Base-by-base conservation (phyloP, 2,797 vertebrate species). In the Characodon lateralis region DNA sequence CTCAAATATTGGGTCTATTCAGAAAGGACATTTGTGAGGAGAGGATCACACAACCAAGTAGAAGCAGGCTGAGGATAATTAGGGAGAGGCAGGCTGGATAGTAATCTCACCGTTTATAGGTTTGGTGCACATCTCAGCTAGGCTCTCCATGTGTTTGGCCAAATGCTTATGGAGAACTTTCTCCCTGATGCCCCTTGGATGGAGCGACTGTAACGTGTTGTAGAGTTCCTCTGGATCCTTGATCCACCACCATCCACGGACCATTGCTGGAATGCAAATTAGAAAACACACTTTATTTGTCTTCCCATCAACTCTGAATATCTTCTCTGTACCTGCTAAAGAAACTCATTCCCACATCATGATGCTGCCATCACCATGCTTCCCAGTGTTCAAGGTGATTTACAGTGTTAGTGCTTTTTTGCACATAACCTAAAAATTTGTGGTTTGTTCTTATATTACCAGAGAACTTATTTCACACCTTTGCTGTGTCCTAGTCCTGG, bases 201-300 rank as follows among this genome's bases (percentile, higher is more conserved):
- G 97, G 22, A 99, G 94, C 2, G 96, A 95, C 53, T 97, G 96
- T 35, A 97, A 92, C 74, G 96, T 95, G 13, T 81, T 89, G 24
- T 96, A 95, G 76, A 99, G 89, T 72, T 97, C 96, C 74, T 96
- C 96, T 13, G 96, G 95, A 31, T 96, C 95, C 90, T 89, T 94
- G 91, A 99, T 96, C 96, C 97, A 98, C 98, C 98, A 99, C 97
- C 97, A 99, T 31, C 97, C 97, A 0, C 95, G 96, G 79, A 94
- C 94, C 97, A 98, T 97, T 61, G 96, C 98, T 99, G 91, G 35
- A 84, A 81, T 46, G 6, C 55, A 74, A 70, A 31, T 50, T 20
- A 31, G 43, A 48, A 68, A 43, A 63, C 28, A 51, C 20, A 50
- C 6, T 46, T 46, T 10, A 46, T 46, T 10, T 7, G 43, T 46